These are phyloP conservation scores for Bos indicus DNA, from an alignment of 2,113 vertebrate species.

Conservation along the genomic window DNA sequence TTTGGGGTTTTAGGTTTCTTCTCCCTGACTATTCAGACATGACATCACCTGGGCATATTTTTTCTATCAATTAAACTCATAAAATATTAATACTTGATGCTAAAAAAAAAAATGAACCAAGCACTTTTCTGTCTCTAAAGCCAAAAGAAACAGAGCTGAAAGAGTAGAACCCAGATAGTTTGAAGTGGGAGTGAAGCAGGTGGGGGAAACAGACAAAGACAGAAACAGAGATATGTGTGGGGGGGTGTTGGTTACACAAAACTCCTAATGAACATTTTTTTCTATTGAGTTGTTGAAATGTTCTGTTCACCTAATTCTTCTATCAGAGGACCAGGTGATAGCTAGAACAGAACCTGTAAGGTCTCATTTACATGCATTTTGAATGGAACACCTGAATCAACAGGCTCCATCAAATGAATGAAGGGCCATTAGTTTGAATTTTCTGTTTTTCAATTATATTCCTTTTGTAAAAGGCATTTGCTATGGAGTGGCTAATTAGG, in stretches of 20 bases:
- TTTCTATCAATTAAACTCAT: slow-evolving; percentile 73
- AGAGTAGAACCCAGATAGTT: neutral
- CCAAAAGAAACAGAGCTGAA: slow-evolving; percentile 63
- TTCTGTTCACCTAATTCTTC: neutral
- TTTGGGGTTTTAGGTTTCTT: slow-evolving; percentile 69
- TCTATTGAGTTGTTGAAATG: neutral
- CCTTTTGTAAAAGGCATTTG: neutral
- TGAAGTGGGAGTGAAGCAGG: neutral
- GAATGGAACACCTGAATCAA: neutral
- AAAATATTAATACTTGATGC: slow-evolving; percentile 66
- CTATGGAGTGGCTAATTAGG: neutral
- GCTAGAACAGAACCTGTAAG: neutral
- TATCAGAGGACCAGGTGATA: neutral
- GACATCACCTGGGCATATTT: slow-evolving; percentile 74
- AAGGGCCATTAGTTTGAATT: neutral
- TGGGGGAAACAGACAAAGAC: neutral
- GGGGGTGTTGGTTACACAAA: neutral
- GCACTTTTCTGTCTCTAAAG: slow-evolving; percentile 27
- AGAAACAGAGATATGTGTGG: neutral
- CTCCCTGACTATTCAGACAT: slow-evolving; percentile 76
- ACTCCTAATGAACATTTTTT: neutral
- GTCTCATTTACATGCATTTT: neutral
- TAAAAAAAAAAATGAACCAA: slow-evolving; percentile 16
- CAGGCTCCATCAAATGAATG: neutral
- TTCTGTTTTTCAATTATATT: neutral